Percentiles rank a stretch among this genome's conserved stretches.
phyloP scores from a whole-genome alignment of 1,140 invertebrate genomes.

The Elymnias hypermnestra region DNA sequence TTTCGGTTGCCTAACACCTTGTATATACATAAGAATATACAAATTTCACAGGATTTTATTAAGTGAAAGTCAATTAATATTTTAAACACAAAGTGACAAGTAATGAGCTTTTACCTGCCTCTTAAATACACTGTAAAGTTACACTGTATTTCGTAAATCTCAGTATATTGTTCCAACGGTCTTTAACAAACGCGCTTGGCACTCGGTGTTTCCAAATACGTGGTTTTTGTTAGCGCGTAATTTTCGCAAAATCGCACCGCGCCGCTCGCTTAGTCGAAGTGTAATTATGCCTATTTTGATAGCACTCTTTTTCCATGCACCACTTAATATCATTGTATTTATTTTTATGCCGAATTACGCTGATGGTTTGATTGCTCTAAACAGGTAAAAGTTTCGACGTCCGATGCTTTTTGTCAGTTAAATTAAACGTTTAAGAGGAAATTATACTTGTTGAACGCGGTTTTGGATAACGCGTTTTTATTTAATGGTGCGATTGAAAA shows the following conservation, averaged over 20 bases:
- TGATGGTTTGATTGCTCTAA: constrained; percentile 15
- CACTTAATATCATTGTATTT: constrained; percentile 22
- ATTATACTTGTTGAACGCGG: constrained; percentile 5
- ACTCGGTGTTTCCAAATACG: constrained; percentile 25
- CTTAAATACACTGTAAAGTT: too few species aligned
- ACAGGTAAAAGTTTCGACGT: constrained; percentile 4
- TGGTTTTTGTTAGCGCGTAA: constrained; percentile 36
- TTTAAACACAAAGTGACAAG: too few species aligned
- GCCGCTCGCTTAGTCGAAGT: constrained; percentile 34
- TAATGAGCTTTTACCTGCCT: too few species aligned
- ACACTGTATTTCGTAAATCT: neutral
- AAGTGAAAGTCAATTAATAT: too few species aligned
- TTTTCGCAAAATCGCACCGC: constrained; percentile 51
- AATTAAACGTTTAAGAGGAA: constrained; percentile 15
- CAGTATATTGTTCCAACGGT: too few species aligned
- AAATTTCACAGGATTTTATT: too few species aligned
- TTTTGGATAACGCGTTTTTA: neutral
- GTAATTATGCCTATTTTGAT: constrained; percentile 70
- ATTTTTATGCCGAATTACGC: constrained; percentile 21
- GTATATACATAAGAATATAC: too few species aligned
- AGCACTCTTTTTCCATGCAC: constrained; percentile 37
- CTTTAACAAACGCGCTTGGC: neutral
- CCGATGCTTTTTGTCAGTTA: constrained; percentile 6
- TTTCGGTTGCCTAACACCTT: too few species aligned
- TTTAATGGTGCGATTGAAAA: constrained; percentile 3